Conservation (phyloP, 2,797 vertebrate species). For the Poecilia gillii region DNA sequence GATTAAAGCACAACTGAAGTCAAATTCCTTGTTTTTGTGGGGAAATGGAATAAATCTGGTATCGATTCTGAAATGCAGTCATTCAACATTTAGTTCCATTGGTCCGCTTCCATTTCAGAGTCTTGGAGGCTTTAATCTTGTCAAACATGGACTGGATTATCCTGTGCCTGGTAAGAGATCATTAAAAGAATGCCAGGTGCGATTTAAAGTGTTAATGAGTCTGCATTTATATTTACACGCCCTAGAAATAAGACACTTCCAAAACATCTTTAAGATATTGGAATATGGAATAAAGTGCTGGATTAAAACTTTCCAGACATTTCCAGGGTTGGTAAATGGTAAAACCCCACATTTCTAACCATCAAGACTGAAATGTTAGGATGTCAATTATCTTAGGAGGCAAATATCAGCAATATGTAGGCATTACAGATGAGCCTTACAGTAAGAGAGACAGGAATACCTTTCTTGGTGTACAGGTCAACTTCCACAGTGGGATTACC, state of each 20-base stretch:
- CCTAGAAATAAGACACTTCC: background rate
- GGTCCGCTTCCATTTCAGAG: background rate
- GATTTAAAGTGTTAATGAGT: background rate
- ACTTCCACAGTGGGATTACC: conserved; percentile 99
- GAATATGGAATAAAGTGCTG: background rate
- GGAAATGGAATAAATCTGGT: background rate
- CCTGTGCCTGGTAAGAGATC: background rate
- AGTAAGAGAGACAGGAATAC: conserved; percentile 65
- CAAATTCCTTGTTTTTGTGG: background rate
- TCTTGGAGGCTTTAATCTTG: background rate
- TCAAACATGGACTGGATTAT: background rate
- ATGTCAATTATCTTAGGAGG: background rate
- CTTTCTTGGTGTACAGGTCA: conserved; percentile 93
- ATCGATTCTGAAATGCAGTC: background rate
- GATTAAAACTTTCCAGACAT: background rate
- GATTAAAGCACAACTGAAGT: background rate
- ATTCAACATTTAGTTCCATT: background rate
- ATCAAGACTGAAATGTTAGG: background rate
- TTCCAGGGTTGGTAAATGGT: background rate
- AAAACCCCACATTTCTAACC: background rate
- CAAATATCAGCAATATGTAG: background rate
- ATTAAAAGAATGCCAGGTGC: background rate
- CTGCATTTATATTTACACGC: background rate
- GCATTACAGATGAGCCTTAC: background rate
- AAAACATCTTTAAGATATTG: background rate